phyloP scores from a whole-genome alignment of 2,113 vertebrate genomes.

The Protobothrops mucrosquamatus region DNA sequence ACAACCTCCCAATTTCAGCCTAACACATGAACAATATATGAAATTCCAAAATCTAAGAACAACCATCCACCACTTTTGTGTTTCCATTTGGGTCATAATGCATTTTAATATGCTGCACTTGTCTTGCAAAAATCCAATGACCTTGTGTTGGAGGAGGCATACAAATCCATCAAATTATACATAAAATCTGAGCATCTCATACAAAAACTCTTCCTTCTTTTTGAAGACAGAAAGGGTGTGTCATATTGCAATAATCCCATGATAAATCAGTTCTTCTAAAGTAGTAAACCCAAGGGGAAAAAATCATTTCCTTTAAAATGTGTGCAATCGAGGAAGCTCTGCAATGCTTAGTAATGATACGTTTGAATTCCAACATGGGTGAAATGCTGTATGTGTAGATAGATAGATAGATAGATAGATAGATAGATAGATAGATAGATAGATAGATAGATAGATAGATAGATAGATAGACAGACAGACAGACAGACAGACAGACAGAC shows the following conservation, averaged over 20 bases:
- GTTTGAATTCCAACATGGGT: background rate
- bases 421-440: background rate
- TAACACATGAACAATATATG: background rate
- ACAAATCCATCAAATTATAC: background rate
- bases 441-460: too few species aligned
- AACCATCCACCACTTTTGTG: background rate
- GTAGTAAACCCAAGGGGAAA: background rate
- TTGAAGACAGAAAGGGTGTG: background rate
- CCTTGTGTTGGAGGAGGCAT: background rate
- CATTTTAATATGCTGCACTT: background rate
- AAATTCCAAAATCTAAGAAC: background rate
- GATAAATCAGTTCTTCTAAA: background rate
- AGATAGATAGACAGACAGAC: too few species aligned
- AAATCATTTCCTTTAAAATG: background rate
- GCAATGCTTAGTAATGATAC: background rate
- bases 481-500: rapidly evolving
- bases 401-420: too few species aligned
- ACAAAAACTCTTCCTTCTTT: background rate
- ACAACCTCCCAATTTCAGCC: background rate
- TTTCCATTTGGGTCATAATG: background rate
- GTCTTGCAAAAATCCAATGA: background rate
- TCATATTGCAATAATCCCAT: background rate
- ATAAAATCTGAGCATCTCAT: background rate
- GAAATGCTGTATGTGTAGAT: background rate
- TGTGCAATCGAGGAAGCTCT: background rate